Conservation (phyloP, 2,797 vertebrate species). For the Crenuchus spilurus region DNA sequence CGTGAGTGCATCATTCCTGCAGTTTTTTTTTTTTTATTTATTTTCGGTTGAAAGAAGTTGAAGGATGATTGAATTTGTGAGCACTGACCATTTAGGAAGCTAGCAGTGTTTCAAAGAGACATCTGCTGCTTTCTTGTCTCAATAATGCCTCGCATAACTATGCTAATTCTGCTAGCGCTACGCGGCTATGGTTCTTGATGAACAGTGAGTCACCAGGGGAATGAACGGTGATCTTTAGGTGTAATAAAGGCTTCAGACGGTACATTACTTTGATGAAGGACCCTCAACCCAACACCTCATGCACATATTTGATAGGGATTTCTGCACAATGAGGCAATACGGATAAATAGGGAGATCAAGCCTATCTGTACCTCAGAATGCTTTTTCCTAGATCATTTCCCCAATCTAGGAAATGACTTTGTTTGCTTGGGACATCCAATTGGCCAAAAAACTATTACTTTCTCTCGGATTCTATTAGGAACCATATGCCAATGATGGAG, state of each 20-base stretch:
- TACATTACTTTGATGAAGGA: constrained; percentile 16
- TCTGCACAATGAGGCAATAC: neutral
- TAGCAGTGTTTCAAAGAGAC: constrained; percentile 19
- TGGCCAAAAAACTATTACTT: constrained; percentile 26
- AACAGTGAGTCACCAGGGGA: constrained; percentile 29
- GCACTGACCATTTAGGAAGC: constrained; percentile 24
- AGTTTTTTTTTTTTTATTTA: neutral
- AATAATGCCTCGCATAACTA: constrained; percentile 32
- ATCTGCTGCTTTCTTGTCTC: constrained; percentile 22
- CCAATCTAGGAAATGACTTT: constrained; percentile 25
- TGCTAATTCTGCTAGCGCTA: constrained; percentile 37
- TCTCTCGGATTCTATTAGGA: constrained; percentile 11
- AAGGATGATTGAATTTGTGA: constrained; percentile 14
- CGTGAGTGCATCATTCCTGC: neutral
- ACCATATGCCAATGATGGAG: constrained; percentile 26
- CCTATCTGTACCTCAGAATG: neutral
- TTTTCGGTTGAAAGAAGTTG: constrained; percentile 7
- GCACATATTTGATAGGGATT: constrained; percentile 7
- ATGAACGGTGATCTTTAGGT: constrained; percentile 16
- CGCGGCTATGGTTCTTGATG: constrained; percentile 16
- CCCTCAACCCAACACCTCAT: constrained; percentile 9
- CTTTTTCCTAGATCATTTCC: constrained; percentile 2
- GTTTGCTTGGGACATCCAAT: constrained; percentile 10
- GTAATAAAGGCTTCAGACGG: constrained; percentile 9
- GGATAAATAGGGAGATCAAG: constrained; percentile 11